Conservation (phyloP, 2,113 vertebrate genomes). For the Pandion haliaetus region DNA sequence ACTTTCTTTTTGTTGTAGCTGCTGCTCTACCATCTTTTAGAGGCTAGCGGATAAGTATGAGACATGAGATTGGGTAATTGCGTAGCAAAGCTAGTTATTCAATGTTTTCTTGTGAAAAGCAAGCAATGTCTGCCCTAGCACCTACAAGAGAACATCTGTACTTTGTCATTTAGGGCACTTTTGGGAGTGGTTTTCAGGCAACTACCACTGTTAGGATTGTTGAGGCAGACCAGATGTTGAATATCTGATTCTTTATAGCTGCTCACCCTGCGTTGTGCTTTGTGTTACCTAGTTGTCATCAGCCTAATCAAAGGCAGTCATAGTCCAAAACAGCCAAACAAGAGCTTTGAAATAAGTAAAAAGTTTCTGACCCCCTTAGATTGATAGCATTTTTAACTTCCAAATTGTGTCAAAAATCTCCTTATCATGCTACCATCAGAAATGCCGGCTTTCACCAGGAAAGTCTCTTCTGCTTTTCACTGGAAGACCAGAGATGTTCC, state of each 20-base stretch:
- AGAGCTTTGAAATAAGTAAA: neutral
- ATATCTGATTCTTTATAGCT: neutral
- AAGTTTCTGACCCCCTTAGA: neutral
- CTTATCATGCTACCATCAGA: neutral
- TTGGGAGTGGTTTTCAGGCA: neutral
- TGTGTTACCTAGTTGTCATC: neutral
- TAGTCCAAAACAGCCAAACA: neutral
- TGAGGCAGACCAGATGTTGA: neutral
- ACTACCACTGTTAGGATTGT: neutral
- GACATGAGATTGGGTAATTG: neutral
- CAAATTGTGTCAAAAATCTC: neutral
- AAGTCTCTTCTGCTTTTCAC: neutral
- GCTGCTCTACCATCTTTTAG: neutral
- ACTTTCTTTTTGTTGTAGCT: neutral
- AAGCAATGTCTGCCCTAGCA: neutral
- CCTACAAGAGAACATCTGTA: neutral
- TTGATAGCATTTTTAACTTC: neutral
- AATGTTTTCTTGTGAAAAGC: too few relatives aligned
- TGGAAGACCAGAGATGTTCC: neutral
- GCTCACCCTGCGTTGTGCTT: neutral
- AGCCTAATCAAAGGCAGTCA: neutral
- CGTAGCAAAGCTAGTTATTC: neutral
- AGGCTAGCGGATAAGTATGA: neutral
- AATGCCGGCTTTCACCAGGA: neutral
- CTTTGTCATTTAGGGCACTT: neutral